Conservation (phyloP, 2,888 invertebrate genomes). For the Drepana falcataria region DNA sequence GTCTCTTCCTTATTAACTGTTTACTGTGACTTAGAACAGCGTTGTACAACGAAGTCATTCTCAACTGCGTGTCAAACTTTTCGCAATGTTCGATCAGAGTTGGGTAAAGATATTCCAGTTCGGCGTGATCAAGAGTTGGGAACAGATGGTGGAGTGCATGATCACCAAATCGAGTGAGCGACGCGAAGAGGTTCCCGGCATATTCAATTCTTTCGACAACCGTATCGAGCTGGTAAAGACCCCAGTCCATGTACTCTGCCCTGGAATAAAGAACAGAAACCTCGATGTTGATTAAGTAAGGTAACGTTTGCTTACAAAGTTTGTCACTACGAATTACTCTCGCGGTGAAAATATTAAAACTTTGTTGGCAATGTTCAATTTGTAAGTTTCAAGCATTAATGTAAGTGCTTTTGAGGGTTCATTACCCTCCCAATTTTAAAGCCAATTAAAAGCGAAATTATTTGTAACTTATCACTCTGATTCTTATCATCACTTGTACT, state of each 20-base stretch:
- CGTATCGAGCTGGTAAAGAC: constrained; percentile 84
- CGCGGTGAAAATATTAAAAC: too few relatives aligned
- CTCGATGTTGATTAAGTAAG: not conserved
- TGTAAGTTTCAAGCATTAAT: too few relatives aligned
- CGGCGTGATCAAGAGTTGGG: constrained; percentile 86
- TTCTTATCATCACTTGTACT: too few relatives aligned
- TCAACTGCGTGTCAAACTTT: constrained; percentile 77
- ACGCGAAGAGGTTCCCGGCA: constrained; percentile 80
- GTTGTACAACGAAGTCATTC: constrained; percentile 75
- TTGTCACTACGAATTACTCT: too few relatives aligned
- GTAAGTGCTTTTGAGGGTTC: too few relatives aligned
- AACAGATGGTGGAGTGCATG: constrained; percentile 88
- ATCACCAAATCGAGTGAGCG: constrained; percentile 85
- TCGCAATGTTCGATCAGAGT: constrained; percentile 48
- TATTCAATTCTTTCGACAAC: constrained; percentile 84
- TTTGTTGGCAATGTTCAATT: too few relatives aligned
- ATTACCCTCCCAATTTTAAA: too few relatives aligned
- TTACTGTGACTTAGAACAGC: constrained; percentile 83
- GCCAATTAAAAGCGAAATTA: too few relatives aligned
- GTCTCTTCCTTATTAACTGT: constrained; percentile 56
- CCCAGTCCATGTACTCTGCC: constrained; percentile 81
- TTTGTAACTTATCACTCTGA: too few relatives aligned
- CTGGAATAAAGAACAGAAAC: constrained; percentile 26
- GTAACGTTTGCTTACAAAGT: too few relatives aligned
- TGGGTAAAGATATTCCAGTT: constrained; percentile 81